Evolutionary conservation across 2,797 vertebrate genomes (phyloP), one percentile per base, ranked within the genome.

Genomic region (Thamnophis elegans): DNA sequence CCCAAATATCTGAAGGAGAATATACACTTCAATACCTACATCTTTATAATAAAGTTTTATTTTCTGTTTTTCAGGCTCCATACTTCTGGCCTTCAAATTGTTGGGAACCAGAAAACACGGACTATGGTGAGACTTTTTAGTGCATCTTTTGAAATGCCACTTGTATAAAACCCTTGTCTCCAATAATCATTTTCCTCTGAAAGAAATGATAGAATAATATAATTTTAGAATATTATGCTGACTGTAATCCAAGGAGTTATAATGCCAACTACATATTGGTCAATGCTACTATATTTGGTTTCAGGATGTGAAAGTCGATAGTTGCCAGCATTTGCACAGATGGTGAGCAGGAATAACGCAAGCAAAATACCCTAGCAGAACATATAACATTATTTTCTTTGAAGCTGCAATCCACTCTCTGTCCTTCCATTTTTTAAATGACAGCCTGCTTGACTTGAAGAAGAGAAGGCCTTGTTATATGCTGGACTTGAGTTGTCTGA

Each of bases 51-150:
- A 93, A 95, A 94, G 82, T 88, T 2, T 36, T 11, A 0, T 93
- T 28, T 95, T 14, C 92, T 97, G 91, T 96, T 95, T 97, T 94
- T 90, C 96, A 99, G 99, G 98, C 99, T 96, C 99, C 98, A 0
- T 99, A 99, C 95, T 99, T 99, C 96, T 99, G 99, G 99, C 98
- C 98, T 96, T 99, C 99, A 62, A 99, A 99, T 97, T 99, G 99
- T 96, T 99, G 99, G 99, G 99, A 99, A 97, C 99, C 99, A 20
- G 99, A 99, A 97, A 99, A 99, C 97, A 99, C 99, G 55, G 99
- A 99, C 96, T 99, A 99, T 59, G 99, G 99, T 99, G 96, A 98
- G 98, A 96, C 42, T 88, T 62, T 5, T 59, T 62, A 92, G 90
- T 94, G 82, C 28, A 92, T 89, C 36, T 32, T 88, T 51, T 60